phyloP scores from a whole-genome alignment of 2,113 vertebrate species.

The Rhynchopsitta pachyrhyncha region DNA sequence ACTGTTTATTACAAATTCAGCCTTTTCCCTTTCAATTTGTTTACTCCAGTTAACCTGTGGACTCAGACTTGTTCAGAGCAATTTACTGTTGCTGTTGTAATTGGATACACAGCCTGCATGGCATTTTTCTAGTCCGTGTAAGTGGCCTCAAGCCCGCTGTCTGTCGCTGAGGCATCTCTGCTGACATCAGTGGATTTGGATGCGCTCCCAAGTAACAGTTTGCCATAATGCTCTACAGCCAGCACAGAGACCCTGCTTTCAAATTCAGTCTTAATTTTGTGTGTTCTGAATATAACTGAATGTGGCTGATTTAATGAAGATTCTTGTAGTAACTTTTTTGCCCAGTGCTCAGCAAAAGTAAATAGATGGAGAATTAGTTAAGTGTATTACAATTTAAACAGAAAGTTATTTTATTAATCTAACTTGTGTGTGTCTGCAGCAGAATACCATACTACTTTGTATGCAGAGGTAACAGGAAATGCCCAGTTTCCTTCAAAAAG shows the following conservation, averaged over 20 bases:
- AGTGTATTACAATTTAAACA: not conserved
- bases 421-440: not conserved
- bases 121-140: not conserved
- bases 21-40: not conserved
- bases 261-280: not conserved
- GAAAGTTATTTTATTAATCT: not conserved
- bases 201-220: not conserved
- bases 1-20: not conserved
- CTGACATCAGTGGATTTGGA: not conserved
- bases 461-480: not conserved
- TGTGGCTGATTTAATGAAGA: not conserved
- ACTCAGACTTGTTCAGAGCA: not conserved
- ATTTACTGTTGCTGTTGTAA: not conserved
- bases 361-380: not conserved
- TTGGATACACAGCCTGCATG: not conserved
- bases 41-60: not conserved
- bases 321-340: not conserved
- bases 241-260: not conserved
- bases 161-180: not conserved
- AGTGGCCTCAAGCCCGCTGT: not conserved
- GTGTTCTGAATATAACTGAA: not conserved
- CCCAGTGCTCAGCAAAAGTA: not conserved
- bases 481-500: not conserved
- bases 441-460: not conserved
- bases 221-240: not conserved